Evolutionary conservation across 2,797 vertebrate genomes (phyloP), one percentile per base, ranked within the genome.

Genomic region (Gallinago nigripennis): DNA sequence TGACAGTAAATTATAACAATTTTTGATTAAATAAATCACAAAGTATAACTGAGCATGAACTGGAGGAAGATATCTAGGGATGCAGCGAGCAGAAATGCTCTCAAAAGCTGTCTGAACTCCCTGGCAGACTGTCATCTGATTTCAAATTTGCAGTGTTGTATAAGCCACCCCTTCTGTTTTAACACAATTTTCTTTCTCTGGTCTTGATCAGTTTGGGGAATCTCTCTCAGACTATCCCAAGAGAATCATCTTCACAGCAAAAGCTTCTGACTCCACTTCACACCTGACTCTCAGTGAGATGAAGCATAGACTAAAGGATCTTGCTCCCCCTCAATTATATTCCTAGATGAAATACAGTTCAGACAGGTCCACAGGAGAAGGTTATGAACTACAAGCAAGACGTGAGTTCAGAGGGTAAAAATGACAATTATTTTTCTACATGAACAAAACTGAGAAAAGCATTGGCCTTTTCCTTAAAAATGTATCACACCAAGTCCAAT

Each of bases 361-460:
- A 80, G 69, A 81, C 41, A 83, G 61, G 54, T 88, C 53, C 37
- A 50, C 37, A 46, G 46, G 54, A 94, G 50, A 83, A 86, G 72
- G 79, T 78, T 95, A 75, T 81, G 69, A 90, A 57, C 82, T 86
- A 82, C 72, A 92, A 96, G 70, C 16, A 81, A 88, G 70, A 82
- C 88, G 31, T 70, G 17, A 82, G 23, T 95, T 92, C 63, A 91
- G 54, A 83, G 77, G 70, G 43, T 88, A 91, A 83, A 95, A 82
- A 54, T 66, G 58, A 73, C 70, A 91, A 95, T 79, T 75, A 86
- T 93, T 92, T 92, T 94, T 85, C 71, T 56, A 91, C 84, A 76
- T 45, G 81, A 93, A 50, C 28, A 86, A 82, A 86, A 78, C 54
- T 23, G 45, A 81, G 63, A 71, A 96, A 86, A 82, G 3, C 2